phyloP scores from a whole-genome alignment of 2,797 vertebrate species.

The Stomatorhinus walkeri region DNA sequence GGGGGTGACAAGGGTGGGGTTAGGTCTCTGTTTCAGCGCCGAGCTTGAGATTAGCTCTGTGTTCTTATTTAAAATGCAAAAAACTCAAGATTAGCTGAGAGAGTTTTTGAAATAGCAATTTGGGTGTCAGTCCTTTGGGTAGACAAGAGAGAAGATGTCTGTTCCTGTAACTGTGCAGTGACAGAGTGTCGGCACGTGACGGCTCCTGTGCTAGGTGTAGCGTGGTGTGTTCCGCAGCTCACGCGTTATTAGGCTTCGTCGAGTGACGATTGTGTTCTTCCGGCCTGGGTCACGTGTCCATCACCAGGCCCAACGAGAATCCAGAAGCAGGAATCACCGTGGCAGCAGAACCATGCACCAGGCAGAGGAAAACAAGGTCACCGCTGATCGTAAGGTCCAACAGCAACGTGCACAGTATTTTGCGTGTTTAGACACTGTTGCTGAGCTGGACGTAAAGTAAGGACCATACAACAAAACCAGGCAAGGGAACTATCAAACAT shows the following conservation, averaged over 20 bases:
- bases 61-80: slow-evolving; percentile 6
- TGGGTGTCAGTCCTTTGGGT: not conserved
- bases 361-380: not conserved
- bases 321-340: not conserved
- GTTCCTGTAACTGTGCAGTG: not conserved
- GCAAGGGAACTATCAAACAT: not conserved
- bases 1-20: not conserved
- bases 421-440: not conserved
- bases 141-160: not conserved
- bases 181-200: not conserved
- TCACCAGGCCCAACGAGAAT: not conserved
- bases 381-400: not conserved
- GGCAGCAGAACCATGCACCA: not conserved
- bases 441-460: not conserved
- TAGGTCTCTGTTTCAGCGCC: not conserved
- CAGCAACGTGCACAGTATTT: not conserved
- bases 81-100: slow-evolving; percentile 2
- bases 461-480: not conserved
- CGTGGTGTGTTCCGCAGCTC: not conserved
- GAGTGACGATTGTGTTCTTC: not conserved
- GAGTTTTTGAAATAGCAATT: slow-evolving; percentile 4
- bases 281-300: not conserved
- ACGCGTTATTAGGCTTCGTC: not conserved
- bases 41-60: not conserved
- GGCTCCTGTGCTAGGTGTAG: not conserved